Base-by-base conservation (phyloP, 1,140 invertebrate species). In the Drosophila bipectinata region DNA sequence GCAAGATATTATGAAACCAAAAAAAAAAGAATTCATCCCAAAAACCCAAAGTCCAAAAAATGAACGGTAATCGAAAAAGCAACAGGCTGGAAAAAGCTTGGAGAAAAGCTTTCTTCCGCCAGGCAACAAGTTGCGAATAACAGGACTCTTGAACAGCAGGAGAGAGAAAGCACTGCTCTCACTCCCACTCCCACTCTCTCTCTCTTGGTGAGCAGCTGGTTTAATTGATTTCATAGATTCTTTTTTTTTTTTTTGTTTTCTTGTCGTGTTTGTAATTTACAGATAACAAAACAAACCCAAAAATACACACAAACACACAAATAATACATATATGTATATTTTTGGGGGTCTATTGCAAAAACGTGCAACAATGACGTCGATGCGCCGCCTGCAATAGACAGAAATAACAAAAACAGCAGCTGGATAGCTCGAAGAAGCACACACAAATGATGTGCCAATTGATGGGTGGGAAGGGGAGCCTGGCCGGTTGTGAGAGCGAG, bases 321-420 rank as follows among this genome's bases (percentile, higher is more conserved):
- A 81, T 32, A 58, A 64, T 66, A 58, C 45, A 55, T 52, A 75
- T 69, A 61, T 80, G 66, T 28, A 28, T 28, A 28, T 28, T 73
- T 73, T 57, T 79, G 60, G 37, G 60, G 32, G 73, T 66, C 60
- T 87, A 85, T 87, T 87, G 82, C 82, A 87, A 87, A 85, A 85
- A 85, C 82, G 82, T 85, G 82, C 82, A 85, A 79, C 83, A 72
- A 88, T 85, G 82, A 85, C 82, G 82, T 85, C 66, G 81, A 59
- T 56, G 66, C 6, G 26, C 26, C 5, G 26, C 26, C 62, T 59
- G 58, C 63, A 81, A 82, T 64, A 82, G 67, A 57, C 39, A 44
- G 26, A 28, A 28, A 28, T 28, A 55, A 37, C 39, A 72, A 52
- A 69, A 55, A 47, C 54, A 82, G 63, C 55, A 81, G 71, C 53